Evolutionary conservation across 2,797 vertebrate genomes (phyloP).

Genomic region (Okamejei kenojei): DNA sequence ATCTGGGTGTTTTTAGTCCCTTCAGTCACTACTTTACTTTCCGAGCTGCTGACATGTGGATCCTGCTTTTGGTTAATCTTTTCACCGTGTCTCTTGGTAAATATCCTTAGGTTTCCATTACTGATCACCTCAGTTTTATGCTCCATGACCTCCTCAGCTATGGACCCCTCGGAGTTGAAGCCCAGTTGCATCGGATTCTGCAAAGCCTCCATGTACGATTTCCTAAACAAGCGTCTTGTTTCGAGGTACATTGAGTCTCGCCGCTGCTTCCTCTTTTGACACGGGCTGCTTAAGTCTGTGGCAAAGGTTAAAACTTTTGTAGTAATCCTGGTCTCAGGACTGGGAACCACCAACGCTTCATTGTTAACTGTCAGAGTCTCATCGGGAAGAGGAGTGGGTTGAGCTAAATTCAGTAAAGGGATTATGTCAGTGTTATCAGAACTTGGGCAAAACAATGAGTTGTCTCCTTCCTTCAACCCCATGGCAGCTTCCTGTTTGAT

Average conservation of each 20-base stretch:
- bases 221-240: constrained; percentile 68
- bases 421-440: neutral
- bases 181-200: constrained; percentile 76
- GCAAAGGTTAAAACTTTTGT: constrained; percentile 57
- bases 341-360: constrained; percentile 20
- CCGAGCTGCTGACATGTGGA: constrained; percentile 49
- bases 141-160: constrained; percentile 52
- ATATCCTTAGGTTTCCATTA: constrained; percentile 8
- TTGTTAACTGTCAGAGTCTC: constrained; percentile 39
- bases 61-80: constrained; percentile 48
- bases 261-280: constrained; percentile 52
- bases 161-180: constrained; percentile 73
- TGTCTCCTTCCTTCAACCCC: neutral
- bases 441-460: neutral
- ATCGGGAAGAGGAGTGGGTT: neutral
- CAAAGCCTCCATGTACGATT: constrained; percentile 78
- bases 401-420: constrained; percentile 8
- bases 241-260: constrained; percentile 63
- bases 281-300: constrained; percentile 59
- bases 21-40: constrained; percentile 52
- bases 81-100: neutral
- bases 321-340: constrained; percentile 38
- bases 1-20: constrained; percentile 47
- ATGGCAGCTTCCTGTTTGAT: neutral
- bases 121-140: constrained; percentile 17